Evolutionary conservation across 2,797 vertebrate species (phyloP).

Genomic region (Diplodus puntazzo): DNA sequence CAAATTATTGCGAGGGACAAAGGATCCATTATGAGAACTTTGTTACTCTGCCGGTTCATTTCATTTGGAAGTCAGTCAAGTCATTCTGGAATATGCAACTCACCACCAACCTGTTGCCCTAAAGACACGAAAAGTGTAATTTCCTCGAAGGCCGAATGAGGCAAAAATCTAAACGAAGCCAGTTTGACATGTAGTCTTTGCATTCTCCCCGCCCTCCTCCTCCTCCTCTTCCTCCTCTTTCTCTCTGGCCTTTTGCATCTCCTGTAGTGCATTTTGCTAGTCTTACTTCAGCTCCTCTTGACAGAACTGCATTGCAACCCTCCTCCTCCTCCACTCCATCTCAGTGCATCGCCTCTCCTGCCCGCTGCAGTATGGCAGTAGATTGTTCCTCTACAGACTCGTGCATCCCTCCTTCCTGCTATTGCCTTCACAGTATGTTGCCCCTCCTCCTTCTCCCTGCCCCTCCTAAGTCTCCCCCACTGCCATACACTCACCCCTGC

Average conservation of each 20-base stretch:
- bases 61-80: conserved; percentile 9
- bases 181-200: conserved; percentile 89
- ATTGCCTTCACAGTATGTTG: conserved; percentile 85
- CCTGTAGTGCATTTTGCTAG: conserved; percentile 87
- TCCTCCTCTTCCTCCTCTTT: conserved; percentile 61
- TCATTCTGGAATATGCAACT: conserved; percentile 39
- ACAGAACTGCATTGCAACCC: conserved; percentile 86
- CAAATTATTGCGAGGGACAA: conserved; percentile 26
- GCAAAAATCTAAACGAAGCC: conserved; percentile 75
- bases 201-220: conserved; percentile 73
- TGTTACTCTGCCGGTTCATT: conserved; percentile 20
- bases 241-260: conserved; percentile 84
- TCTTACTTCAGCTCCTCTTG: conserved; percentile 80
- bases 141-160: conserved; percentile 40
- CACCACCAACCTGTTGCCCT: conserved; percentile 50
- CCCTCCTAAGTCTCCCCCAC: conserved; percentile 67
- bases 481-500: conserved; percentile 80
- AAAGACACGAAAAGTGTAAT: conserved; percentile 24
- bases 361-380: conserved; percentile 83
- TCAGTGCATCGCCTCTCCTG: conserved; percentile 83
- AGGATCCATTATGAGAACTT: conserved; percentile 36
- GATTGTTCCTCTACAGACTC: conserved; percentile 74
- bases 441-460: conserved; percentile 39
- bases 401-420: conserved; percentile 85
- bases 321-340: conserved; percentile 71